Conservation (phyloP, 2,888 invertebrate genomes). For the Drosophila meridionalis region DNA sequence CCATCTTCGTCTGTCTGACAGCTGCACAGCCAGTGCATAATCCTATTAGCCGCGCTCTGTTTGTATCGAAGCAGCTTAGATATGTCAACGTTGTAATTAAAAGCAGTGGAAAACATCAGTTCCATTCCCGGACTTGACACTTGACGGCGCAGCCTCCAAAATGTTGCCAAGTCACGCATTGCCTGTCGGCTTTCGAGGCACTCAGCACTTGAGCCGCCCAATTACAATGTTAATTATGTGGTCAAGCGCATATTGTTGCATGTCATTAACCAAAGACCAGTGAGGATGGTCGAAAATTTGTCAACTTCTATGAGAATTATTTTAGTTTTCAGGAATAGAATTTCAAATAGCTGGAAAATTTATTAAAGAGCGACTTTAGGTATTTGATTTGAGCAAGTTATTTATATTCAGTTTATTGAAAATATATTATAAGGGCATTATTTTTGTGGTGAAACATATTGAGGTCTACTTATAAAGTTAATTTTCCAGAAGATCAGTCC, state of each 20-base stretch:
- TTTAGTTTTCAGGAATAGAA: background rate
- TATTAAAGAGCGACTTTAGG: background rate
- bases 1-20: conserved; percentile 35
- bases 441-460: too few relatives aligned
- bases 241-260: conserved; percentile 64
- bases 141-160: conserved; percentile 40
- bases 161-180: conserved; percentile 71
- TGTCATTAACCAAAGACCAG: conserved; percentile 62
- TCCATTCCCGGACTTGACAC: conserved; percentile 15
- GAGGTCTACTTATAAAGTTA: too few relatives aligned
- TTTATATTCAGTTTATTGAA: too few relatives aligned
- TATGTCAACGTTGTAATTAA: conserved; percentile 76
- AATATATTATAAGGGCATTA: too few relatives aligned
- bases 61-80: conserved; percentile 77
- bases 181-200: conserved; percentile 59
- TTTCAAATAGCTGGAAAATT: background rate
- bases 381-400: too few relatives aligned
- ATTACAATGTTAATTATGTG: conserved; percentile 76
- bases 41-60: conserved; percentile 67
- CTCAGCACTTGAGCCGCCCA: conserved; percentile 41
- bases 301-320: conserved; percentile 26
- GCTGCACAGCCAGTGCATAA: conserved; percentile 57
- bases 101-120: conserved; percentile 71
- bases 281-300: conserved; percentile 14
- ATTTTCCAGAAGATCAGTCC: too few relatives aligned